Conservation (phyloP, 1,140 invertebrate genomes). For the Marisa cornuarietis region DNA sequence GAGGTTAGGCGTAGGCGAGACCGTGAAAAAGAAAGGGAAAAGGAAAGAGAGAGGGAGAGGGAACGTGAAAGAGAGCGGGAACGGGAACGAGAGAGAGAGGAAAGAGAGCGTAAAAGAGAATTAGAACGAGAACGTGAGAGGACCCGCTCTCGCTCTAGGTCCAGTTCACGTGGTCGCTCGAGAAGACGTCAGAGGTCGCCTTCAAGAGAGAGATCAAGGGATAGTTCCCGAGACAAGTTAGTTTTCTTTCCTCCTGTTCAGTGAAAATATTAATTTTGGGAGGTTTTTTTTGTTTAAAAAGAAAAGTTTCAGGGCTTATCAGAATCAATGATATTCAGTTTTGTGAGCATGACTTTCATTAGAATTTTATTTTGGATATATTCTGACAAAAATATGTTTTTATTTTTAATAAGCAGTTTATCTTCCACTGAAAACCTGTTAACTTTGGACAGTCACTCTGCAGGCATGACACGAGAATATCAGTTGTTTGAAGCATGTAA, state of each 20-base stretch:
- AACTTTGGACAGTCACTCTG: neutral
- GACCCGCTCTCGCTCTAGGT: slow-evolving; percentile 49
- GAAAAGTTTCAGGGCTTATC: too few relatives aligned
- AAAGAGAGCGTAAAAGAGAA: slow-evolving; percentile 24
- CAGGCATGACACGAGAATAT: neutral
- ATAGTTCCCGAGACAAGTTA: slow-evolving; percentile 77
- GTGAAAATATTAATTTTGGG: too few relatives aligned
- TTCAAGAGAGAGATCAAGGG: slow-evolving; percentile 35
- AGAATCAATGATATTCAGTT: too few relatives aligned
- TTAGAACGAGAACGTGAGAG: slow-evolving; percentile 24
- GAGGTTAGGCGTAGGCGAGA: slow-evolving; percentile 54
- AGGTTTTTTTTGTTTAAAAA: too few relatives aligned
- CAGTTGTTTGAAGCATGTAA: slow-evolving; percentile 14
- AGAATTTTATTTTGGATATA: too few relatives aligned
- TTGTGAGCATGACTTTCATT: too few relatives aligned
- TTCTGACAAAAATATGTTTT: too few relatives aligned
- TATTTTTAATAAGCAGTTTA: too few relatives aligned
- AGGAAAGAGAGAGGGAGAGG: slow-evolving; percentile 48
- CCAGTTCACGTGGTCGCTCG: slow-evolving; percentile 50
- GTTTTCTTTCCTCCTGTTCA: neutral
- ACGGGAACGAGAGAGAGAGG: slow-evolving; percentile 39
- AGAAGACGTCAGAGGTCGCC: slow-evolving; percentile 56
- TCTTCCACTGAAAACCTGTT: too few relatives aligned
- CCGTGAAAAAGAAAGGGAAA: slow-evolving; percentile 52
- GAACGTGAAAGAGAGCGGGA: slow-evolving; percentile 44